Conservation (phyloP, 2,888 invertebrate genomes). For the Platycheirus albimanus region DNA sequence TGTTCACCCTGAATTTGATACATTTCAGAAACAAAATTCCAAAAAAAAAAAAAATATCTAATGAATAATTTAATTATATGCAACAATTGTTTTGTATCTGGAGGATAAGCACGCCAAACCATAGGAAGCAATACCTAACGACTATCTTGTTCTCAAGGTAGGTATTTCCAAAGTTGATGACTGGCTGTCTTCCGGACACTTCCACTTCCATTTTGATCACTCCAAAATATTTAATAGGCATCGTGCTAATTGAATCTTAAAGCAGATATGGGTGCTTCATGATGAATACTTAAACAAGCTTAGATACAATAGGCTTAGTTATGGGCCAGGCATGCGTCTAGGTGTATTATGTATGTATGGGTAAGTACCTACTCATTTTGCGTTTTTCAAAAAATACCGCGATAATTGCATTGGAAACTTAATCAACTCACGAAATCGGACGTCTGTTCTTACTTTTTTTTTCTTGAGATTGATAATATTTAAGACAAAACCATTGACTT, state of each 20-base stretch:
- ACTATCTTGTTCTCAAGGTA: conserved; percentile 51
- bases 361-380: too few species aligned
- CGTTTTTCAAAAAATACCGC: conserved; percentile 21
- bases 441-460: neutral
- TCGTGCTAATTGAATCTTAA: conserved; percentile 27
- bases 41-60: conserved; percentile 8
- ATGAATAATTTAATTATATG: conserved; percentile 10
- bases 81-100: conserved; percentile 20
- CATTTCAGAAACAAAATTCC: conserved; percentile 6
- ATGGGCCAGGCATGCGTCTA: conserved; percentile 12
- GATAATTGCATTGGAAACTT: conserved; percentile 23
- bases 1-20: conserved; percentile 36
- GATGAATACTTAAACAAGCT: neutral
- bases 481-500: conserved; percentile 19
- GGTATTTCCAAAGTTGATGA: conserved; percentile 38
- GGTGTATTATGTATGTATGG: too few species aligned
- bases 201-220: conserved; percentile 21
- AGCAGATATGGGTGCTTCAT: neutral
- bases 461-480: neutral
- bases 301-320: too few species aligned
- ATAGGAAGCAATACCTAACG: neutral
- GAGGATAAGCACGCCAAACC: neutral
- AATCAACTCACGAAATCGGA: conserved; percentile 41
- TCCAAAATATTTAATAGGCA: conserved; percentile 34
- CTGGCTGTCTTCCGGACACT: conserved; percentile 42